Conservation (phyloP, 2,888 invertebrate species). For the Matsumyia berberina region DNA sequence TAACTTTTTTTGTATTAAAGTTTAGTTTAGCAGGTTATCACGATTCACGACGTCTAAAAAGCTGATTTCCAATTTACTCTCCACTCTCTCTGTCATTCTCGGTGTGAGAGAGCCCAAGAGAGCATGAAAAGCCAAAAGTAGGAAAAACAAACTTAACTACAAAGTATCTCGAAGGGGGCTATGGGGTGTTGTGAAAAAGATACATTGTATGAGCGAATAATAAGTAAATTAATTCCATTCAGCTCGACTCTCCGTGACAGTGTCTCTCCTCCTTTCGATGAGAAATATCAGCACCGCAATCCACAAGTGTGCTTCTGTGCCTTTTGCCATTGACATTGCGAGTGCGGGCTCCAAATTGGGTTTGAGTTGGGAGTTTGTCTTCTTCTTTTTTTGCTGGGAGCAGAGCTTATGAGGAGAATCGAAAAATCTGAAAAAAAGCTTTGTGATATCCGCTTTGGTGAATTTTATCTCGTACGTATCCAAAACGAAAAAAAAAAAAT, state of each 20-base stretch:
- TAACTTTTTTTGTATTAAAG: constrained; percentile 19
- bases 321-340: not conserved
- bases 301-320: constrained; percentile 43
- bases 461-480: not conserved
- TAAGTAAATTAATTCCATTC: constrained; percentile 47
- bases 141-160: constrained; percentile 28
- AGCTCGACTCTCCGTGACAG: constrained; percentile 19
- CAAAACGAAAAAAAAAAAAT: not conserved
- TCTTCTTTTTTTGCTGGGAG: not conserved
- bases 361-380: not conserved
- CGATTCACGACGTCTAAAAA: constrained; percentile 41
- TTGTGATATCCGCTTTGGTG: constrained; percentile 1
- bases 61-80: constrained; percentile 40
- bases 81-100: constrained; percentile 6
- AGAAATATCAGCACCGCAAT: constrained; percentile 16
- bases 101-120: not conserved
- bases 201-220: constrained; percentile 48
- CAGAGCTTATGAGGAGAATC: not conserved
- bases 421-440: constrained; percentile 8
- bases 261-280: constrained; percentile 5
- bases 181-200: constrained; percentile 21
- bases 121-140: not conserved
- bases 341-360: no score
- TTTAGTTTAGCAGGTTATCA: constrained; percentile 62
- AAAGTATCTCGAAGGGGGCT: constrained; percentile 18